Percentiles rank a stretch among this genome's conserved stretches.
Evolutionary conservation across 2,113 vertebrate species (phyloP).

Genomic region (Papio anubis): DNA sequence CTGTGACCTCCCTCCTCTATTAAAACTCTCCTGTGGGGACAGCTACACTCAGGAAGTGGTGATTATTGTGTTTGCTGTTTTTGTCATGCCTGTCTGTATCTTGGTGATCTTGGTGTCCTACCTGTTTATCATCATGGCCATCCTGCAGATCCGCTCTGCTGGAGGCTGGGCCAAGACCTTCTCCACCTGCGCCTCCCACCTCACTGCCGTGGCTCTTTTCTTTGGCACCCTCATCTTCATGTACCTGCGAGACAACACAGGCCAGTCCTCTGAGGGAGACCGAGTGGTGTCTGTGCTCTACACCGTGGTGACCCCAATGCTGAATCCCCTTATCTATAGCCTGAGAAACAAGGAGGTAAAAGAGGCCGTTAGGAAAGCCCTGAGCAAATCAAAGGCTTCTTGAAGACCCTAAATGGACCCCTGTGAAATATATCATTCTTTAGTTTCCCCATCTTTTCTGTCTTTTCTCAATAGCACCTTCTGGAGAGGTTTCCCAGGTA

Average conservation of each 20-base stretch:
- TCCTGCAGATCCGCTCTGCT: conserved; percentile 42
- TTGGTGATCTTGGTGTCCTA: conserved; percentile 65
- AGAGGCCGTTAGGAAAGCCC: conserved; percentile 49
- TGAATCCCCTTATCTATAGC: conserved; percentile 78
- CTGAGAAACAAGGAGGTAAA: conserved; percentile 77
- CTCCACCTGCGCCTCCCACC: conserved; percentile 72
- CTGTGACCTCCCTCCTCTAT: conserved; percentile 74
- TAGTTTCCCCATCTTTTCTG: background rate
- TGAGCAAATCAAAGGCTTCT: background rate
- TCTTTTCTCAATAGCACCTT: background rate
- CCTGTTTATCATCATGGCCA: conserved; percentile 30
- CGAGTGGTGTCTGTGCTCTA: conserved; percentile 67
- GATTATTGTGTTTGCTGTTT: conserved; percentile 59
- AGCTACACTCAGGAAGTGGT: conserved; percentile 65
- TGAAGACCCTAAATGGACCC: background rate
- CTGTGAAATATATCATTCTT: background rate
- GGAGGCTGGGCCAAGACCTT: conserved; percentile 65
- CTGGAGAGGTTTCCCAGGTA: background rate
- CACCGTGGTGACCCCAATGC: conserved; percentile 66
- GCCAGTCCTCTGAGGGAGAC: background rate
- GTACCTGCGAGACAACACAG: conserved; percentile 62
- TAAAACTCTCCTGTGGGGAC: conserved; percentile 71
- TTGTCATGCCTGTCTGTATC: conserved; percentile 53
- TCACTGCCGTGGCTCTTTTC: conserved; percentile 60
- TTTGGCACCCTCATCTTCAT: conserved; percentile 74